A percentile compares a stretch with the other conserved stretches of the same genome.
Conservation (phyloP, 2,888 invertebrate genomes). For the Listrodromus nycthemerus region DNA sequence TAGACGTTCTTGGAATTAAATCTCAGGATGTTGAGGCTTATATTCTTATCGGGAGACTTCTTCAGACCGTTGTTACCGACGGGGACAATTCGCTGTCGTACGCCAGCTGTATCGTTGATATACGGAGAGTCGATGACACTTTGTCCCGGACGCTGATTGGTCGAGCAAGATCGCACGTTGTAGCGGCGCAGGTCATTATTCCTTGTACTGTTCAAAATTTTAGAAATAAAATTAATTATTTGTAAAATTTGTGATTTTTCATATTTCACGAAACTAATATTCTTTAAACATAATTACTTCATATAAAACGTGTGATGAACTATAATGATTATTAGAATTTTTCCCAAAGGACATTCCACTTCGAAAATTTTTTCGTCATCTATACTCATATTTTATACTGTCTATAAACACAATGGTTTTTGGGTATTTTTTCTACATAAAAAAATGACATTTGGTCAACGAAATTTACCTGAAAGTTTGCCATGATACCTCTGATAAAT, state of each 20-base stretch:
- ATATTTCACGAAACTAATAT: no score
- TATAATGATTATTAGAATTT: no score
- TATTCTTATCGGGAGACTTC: slow-evolving; percentile 1
- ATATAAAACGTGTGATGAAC: no score
- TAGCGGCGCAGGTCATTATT: slow-evolving; percentile 80
- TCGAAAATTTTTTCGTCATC: no score
- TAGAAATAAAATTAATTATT: neutral
- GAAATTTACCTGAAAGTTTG: slow-evolving; percentile 83
- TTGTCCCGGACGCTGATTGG: slow-evolving; percentile 66
- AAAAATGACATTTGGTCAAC: neutral
- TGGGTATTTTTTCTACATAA: neutral
- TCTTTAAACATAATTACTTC: no score
- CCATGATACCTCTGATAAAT: slow-evolving; percentile 82
- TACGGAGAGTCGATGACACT: slow-evolving; percentile 74
- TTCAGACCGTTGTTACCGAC: slow-evolving; percentile 47
- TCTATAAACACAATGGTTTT: no score
- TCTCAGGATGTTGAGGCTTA: slow-evolving; percentile 22
- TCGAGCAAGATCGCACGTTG: slow-evolving; percentile 71
- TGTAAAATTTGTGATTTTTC: neutral
- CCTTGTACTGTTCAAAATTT: slow-evolving; percentile 79
- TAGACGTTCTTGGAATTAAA: slow-evolving; percentile 25
- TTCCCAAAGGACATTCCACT: no score
- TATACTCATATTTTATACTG: no score
- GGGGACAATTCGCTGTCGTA: slow-evolving; percentile 71
- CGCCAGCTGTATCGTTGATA: slow-evolving; percentile 80